phyloP scores from a whole-genome alignment of 2,113 vertebrate genomes.

The Cyphomyrus discorhynchus region DNA sequence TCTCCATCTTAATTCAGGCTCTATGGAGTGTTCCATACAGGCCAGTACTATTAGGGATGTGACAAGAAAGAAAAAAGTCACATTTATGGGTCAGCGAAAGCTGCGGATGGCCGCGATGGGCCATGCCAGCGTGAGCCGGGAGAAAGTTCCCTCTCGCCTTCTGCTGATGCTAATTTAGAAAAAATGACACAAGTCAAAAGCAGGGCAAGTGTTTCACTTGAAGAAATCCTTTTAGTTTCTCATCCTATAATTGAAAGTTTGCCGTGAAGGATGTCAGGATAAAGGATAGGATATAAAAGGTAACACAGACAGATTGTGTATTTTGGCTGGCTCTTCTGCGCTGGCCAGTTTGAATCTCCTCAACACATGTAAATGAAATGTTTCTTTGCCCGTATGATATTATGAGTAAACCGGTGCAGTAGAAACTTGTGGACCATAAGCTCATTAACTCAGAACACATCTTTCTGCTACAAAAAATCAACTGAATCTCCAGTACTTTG shows the following conservation, averaged over 20 bases:
- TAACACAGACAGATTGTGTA: not conserved
- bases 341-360: not conserved
- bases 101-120: not conserved
- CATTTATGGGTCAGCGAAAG: not conserved
- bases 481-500: not conserved
- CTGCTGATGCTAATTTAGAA: not conserved
- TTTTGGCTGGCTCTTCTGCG: not conserved
- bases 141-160: not conserved
- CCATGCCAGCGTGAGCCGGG: rapidly evolving
- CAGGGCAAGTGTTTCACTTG: not conserved
- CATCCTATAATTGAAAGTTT: not conserved
- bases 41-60: not conserved
- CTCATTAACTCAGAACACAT: not conserved
- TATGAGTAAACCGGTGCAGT: not conserved
- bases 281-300: not conserved
- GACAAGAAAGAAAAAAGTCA: not conserved
- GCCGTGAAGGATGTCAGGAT: not conserved
- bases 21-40: not conserved
- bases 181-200: not conserved
- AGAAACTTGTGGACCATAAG: not conserved
- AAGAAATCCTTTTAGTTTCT: not conserved
- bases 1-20: not conserved
- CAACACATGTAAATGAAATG: not conserved
- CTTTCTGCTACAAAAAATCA: not conserved
- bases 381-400: not conserved